Evolutionary conservation across 30 jellyfish, hydroid and myxozoan genomes (phyloP), one percentile per base, ranked within the genome.

Genomic region (Mastigias papua): DNA sequence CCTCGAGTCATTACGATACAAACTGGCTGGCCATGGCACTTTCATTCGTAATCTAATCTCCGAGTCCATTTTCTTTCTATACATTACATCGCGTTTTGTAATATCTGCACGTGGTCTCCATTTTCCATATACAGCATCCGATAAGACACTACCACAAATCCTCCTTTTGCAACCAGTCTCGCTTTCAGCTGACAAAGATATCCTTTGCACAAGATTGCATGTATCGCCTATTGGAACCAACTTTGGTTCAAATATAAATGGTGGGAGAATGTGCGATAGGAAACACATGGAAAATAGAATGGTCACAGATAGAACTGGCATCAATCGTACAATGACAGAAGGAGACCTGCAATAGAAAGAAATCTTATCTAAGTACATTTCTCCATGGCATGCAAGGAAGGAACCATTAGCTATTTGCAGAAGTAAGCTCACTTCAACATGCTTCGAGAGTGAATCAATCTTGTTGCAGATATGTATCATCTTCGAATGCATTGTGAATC

Each of bases 1-100:
- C 98, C 97, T 93, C 22, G 93, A 71, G 37, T 93, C 98, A 70
- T 84, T 84, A 8, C 98, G 83, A 62, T 37, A 73, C 78, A 93
- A 58, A 27, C 82, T 75, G 9, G 72, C 90, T 10, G 98, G 98
- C 97, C 97, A 93, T 26, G 75, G 88, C 28, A 50, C 77, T 30
- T 77, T 37, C 88, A 50, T 81, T 34, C 70, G 69, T 31, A 81
- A 23, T 58, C 98, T 73, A 0, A 77, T 93, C 63, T 82, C 95
- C 1, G 26, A 49, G 69, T 93, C 98, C 93, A 89, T 78, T 10
- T 81, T 51, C 78, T 48, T 54, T 58, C 98, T 63, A 49, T 79
- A 51, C 19, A 26, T 69, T 5, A 69, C 30, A 20, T 88, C 96
- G n/a, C 61, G 69, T 51, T 63, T 51, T 10, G 88, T 84, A n/a